Conservation (phyloP, 2,113 vertebrate species). For the Cercocebus atys region DNA sequence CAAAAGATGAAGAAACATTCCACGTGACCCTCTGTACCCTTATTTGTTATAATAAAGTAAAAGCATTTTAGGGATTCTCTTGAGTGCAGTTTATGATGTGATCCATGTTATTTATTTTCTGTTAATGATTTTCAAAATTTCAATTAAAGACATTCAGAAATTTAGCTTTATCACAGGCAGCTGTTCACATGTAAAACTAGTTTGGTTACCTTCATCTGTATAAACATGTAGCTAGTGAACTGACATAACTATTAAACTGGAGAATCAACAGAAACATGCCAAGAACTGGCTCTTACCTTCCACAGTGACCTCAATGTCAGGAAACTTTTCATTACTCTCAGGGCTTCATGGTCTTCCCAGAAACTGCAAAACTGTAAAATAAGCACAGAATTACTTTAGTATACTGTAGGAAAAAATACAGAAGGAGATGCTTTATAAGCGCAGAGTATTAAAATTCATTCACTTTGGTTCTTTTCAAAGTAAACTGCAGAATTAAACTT, state of each 20-base stretch:
- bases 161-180: neutral
- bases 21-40: neutral
- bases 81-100: neutral
- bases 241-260: neutral
- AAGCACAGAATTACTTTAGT: constrained; percentile 1
- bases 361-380: constrained; percentile 74
- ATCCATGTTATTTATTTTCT: neutral
- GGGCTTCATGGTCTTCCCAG: constrained; percentile 72
- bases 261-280: neutral
- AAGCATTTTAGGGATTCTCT: neutral
- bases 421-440: neutral
- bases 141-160: neutral
- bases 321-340: constrained; percentile 73
- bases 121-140: neutral
- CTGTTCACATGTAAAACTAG: neutral
- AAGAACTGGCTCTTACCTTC: constrained; percentile 76
- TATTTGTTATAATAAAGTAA: neutral
- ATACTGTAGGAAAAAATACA: neutral
- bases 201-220: neutral
- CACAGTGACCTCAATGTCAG: constrained; percentile 85
- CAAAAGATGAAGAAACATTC: neutral
- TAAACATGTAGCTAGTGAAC: neutral
- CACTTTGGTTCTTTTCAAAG: constrained; percentile 53
- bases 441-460: constrained; percentile 35
- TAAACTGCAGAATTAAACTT: constrained; percentile 38